These are phyloP conservation scores for Drosophila melanocephala DNA, from an alignment of 2,888 invertebrate genomes.

Conservation along the genomic window DNA sequence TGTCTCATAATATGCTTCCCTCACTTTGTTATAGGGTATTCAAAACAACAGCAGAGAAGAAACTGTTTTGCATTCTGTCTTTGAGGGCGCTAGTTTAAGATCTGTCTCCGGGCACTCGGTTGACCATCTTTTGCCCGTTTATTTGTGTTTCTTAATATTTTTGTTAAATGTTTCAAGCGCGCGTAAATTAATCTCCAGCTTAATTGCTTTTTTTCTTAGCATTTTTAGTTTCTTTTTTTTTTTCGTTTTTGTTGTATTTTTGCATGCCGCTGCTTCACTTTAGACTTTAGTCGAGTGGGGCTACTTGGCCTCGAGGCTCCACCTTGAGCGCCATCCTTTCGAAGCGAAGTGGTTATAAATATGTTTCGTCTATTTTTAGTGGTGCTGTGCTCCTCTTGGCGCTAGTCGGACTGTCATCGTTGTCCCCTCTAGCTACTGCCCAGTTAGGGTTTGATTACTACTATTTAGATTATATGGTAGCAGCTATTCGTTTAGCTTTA, in stretches of 20 bases:
- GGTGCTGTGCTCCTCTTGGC: slow-evolving; percentile 16
- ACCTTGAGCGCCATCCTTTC: slow-evolving; percentile 51
- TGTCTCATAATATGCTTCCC: not conserved
- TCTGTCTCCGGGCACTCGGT: slow-evolving; percentile 11
- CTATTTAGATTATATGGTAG: slow-evolving; percentile 47
- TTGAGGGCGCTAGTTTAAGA: slow-evolving; percentile 67
- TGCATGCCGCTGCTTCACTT: slow-evolving; percentile 23
- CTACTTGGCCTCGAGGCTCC: slow-evolving; percentile 40
- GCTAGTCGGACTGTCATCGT: slow-evolving; percentile 45
- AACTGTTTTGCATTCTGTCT: slow-evolving; percentile 46
- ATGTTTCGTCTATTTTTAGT: slow-evolving; percentile 67
- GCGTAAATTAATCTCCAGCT: slow-evolving; percentile 81
- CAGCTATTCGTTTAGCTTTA: slow-evolving; percentile 23
- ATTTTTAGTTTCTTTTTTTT: slow-evolving; percentile 31
- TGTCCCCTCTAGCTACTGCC: slow-evolving; percentile 18
- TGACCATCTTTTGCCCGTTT: slow-evolving; percentile 45
- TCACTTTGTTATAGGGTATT: slow-evolving; percentile 8
- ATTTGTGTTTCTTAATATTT: slow-evolving; percentile 77
- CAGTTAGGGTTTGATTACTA: slow-evolving; percentile 21
- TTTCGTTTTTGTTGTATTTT: slow-evolving; percentile 30
- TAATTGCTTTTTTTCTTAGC: slow-evolving; percentile 75
- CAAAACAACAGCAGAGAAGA: slow-evolving; percentile 7
- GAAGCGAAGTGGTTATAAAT: slow-evolving; percentile 56
- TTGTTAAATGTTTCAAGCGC: slow-evolving; percentile 76
- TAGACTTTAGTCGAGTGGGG: slow-evolving; percentile 33